Base-by-base conservation (phyloP, 2,797 vertebrate species). In the Lepus townsendii region DNA sequence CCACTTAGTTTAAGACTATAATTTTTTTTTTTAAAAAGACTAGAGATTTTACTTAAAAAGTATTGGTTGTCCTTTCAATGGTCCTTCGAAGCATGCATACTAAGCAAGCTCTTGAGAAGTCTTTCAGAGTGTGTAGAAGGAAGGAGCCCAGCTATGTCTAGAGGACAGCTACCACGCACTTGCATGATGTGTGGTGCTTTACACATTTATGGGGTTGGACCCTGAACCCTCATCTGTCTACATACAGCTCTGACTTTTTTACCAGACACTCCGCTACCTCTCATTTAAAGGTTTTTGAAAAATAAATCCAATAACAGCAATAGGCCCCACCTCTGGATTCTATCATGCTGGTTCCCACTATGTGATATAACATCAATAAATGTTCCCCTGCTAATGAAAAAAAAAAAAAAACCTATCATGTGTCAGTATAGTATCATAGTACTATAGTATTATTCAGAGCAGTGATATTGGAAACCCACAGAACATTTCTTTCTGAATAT, bases 201-300 rank as follows among this genome's bases (percentile, higher is more conserved):
- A 26, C 3, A 9, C 30, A 30, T 11, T 42, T 35, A 60, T 54
- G 57, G n/a, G 22, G 2, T 0, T 88, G 1, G 30, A 60, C 86
- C 42, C 38, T 27, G 60, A 77, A 42, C 16, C 16, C 35, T 87
- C 7, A 0, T 83, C 57, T 82, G 2, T 54, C 27, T 47, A 1
- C 57, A 47, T 17, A 24, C 0, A 79, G 47, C 62, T 87, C 38
- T 72, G 20, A 78, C 14, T 69, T 10, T 79, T 72, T 66, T 69
- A n/a, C 50, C 5, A 66, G 77, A 52, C 27, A 60, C 5, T 82
- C 42, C n/a, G 32, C 68, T 79, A 6, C 50, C 60, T 42, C 22
- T 30, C n/a, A 47, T 62, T 86, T 71, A 65, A 83, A 88, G 60
- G 22, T 62, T 35, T 93, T 83, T 38, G 80, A 62, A 71, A 75